These are phyloP conservation scores for Chelidonichthys spinosus DNA, from an alignment of 2,797 vertebrate species.

Conservation along the genomic window DNA sequence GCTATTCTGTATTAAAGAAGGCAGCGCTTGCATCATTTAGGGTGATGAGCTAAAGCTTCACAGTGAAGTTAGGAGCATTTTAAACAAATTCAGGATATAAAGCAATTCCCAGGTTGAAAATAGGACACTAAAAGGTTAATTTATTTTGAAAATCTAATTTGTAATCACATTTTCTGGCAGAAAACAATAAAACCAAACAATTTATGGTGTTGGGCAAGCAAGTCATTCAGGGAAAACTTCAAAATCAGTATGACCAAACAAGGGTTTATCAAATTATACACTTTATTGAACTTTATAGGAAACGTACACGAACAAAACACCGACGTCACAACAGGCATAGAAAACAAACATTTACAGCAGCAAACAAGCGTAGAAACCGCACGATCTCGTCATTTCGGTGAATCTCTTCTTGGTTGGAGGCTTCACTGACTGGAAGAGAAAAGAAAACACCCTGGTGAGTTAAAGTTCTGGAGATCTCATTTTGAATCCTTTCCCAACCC, in stretches of 20 bases:
- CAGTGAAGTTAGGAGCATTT: neutral
- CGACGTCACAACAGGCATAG: constrained; percentile 15
- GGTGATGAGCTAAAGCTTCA: neutral
- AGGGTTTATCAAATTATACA: constrained; percentile 73
- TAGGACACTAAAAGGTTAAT: neutral
- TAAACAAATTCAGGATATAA: neutral
- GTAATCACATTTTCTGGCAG: neutral
- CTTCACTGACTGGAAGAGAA: constrained; percentile 52
- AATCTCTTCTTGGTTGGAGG: neutral
- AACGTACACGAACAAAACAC: constrained; percentile 16
- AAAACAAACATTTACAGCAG: constrained; percentile 65
- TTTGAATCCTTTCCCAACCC: no score
- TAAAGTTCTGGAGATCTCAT: no score
- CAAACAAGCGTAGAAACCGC: constrained; percentile 24
- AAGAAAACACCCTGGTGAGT: neutral
- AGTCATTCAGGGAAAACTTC: neutral
- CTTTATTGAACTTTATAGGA: constrained; percentile 89
- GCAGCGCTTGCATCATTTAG: neutral
- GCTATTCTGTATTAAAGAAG: neutral
- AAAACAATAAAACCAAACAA: neutral
- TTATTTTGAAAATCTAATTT: neutral
- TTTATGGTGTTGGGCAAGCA: neutral
- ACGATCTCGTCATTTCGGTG: neutral
- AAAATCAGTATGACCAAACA: neutral
- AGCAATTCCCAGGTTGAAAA: neutral